Percentiles rank a stretch among this genome's conserved stretches.
Conservation (phyloP, 1,140 invertebrate genomes). For the Periplaneta americana region DNA sequence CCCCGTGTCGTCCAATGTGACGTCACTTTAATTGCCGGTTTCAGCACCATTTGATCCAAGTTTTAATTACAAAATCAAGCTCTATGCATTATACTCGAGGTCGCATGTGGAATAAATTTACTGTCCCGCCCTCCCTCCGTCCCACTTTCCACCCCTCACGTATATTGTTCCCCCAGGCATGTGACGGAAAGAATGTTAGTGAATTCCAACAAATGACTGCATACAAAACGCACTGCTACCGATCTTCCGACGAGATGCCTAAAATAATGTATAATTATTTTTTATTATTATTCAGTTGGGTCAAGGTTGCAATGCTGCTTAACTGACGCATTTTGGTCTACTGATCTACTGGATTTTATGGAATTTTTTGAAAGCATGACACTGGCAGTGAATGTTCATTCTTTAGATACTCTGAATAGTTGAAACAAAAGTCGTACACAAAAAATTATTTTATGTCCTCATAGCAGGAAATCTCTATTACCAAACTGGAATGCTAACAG, state of each 20-base stretch:
- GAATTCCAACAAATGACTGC: background rate
- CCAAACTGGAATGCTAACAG: no score
- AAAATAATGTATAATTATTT: background rate
- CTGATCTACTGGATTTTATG: no score
- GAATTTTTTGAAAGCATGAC: no score
- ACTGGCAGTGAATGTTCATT: no score
- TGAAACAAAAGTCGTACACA: no score
- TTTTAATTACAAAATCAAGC: background rate
- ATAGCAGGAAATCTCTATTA: no score
- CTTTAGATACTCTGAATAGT: no score
- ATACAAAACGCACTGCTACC: background rate
- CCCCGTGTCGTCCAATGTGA: background rate
- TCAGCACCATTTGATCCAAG: background rate
- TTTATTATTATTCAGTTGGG: background rate
- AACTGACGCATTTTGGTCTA: background rate
- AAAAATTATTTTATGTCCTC: no score
- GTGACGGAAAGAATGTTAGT: background rate
- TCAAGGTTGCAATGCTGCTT: background rate
- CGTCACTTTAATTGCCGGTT: background rate
- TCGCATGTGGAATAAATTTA: background rate
- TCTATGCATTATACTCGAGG: background rate
- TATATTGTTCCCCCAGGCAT: background rate
- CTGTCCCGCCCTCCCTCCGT: background rate
- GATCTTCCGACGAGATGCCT: background rate
- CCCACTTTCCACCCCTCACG: no score